Evolutionary conservation across 2,888 invertebrate genomes (phyloP), one percentile per base, ranked within the genome.

Genomic region (Poecilobothrus nobilitatus): DNA sequence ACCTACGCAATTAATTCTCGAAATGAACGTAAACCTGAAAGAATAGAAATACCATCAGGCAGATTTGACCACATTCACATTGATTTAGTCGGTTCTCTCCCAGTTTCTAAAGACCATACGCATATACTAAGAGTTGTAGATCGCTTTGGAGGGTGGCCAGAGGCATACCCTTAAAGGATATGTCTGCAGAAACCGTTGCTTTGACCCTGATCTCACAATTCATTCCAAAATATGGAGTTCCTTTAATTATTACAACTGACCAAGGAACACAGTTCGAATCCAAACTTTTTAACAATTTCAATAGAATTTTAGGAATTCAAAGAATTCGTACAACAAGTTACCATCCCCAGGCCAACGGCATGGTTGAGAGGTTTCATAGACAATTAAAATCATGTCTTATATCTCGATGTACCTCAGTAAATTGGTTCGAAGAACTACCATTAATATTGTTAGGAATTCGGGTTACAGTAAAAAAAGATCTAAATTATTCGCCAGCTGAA

Each of bases 371-470:
- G 8, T 67, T 68, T n/a, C 69, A 71, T 41, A 65, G 69, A 2
- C 67, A 69, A 21, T 12, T 71, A n/a, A 69, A 70, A 66, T n/a
- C 68, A 20, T 44, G 62, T 6, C 34, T 69, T 10, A 68, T 41
- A 33, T 62, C 18, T 21, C 8, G 61, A 37, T 63, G 18, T 34
- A 69, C 61, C 66, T 67, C 66, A 15, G 18, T 18, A 53, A 67
- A 67, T 66, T 71, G 37, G 67, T 66, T 64, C 64, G 68, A 69
- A 41, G 66, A 71, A 61, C 63, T 71, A 53, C 69, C 70, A 12
- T 64, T 68, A 41, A 44, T 71, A 3, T 67, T 70, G n/a, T 27
- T 71, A 1, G 72, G 70, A 10, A 69, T 73, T 10, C 41, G 71
- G n/a, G 27, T 15, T n/a, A n/a, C n/a, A n/a, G 21, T 68, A 33